Base-by-base conservation (phyloP, 2,888 invertebrate species). In the Caenorhabditis angaria region DNA sequence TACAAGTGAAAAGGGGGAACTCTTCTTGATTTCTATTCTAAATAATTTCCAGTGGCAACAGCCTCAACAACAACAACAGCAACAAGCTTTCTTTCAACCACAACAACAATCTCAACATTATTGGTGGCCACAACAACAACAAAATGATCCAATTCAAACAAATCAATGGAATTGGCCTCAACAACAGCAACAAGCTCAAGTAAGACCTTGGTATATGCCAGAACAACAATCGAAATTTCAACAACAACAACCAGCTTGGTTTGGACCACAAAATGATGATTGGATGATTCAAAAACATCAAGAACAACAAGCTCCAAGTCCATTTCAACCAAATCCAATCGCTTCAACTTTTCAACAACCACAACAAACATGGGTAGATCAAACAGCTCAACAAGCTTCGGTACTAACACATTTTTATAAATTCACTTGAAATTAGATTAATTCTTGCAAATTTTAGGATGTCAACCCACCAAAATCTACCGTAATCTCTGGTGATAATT, bases 291-390 rank as follows among this genome's bases (percentile, higher is more conserved):
- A 60, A 22, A 64, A 64, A 41, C 32, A 51, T 22, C 56, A 69
- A 32, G 20, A 54, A 41, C 51, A 51, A 4, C 50, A 53, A n/a
- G n/a, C n/a, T n/a, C n/a, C n/a, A n/a, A 51, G 24, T 41, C 71
- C 71, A n/a, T 71, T 72, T 62, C 67, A 72, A 22, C 72, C 72
- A 5, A 67, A 72, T 51, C 72, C 72, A 25, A 29, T 41, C 3
- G 72, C 66, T 35, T 66, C 71, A 10, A 25, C 41, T 18, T 41
- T 41, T 14, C 41, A 24, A 22, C 56, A 54, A 27, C 53, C 51
- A 22, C 64, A 58, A 41, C 56, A 35, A 20, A 25, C 32, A 64
- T 60, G 60, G 60, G 24, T 60, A 5, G 51, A 60, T 51, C 50
- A 60, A n/a, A 60, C 41, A 28, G 60, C 51, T 41, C 41, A 41